A percentile compares a stretch with the other conserved stretches of the same genome.
These are phyloP conservation scores for Eleginops maclovinus DNA, from an alignment of 2,113 vertebrate genomes.

Conservation along the genomic window DNA sequence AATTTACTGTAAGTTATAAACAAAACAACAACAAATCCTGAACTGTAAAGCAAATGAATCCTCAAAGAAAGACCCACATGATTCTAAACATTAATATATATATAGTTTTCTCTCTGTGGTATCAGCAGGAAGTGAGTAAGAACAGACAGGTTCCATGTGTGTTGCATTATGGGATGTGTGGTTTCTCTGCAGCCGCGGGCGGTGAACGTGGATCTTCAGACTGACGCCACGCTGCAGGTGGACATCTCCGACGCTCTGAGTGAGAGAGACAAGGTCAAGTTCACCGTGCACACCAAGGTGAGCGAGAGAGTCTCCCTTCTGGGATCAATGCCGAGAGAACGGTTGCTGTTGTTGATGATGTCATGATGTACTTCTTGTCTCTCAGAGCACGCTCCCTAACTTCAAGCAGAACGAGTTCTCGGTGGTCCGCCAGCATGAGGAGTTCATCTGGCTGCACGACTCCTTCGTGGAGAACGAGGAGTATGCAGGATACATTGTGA, in stretches of 20 bases:
- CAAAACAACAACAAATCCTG: too few species aligned
- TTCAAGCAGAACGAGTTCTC: constrained; percentile 99
- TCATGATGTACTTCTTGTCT: background rate
- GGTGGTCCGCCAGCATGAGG: constrained; percentile 97
- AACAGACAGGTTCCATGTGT: background rate
- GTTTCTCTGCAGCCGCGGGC: constrained; percentile 87
- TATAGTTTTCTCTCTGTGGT: too few species aligned
- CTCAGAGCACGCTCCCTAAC: constrained; percentile 96
- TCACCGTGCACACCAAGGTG: constrained; percentile 99
- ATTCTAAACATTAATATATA: too few species aligned
- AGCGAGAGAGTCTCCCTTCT: background rate
- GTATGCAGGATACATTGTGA: constrained; percentile 98
- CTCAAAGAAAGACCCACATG: too few species aligned
- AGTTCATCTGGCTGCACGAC: constrained; percentile 99
- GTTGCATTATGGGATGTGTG: constrained; percentile 28
- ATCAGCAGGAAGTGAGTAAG: too few species aligned
- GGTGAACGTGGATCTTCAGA: constrained; percentile 65
- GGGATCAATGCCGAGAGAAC: too few species aligned
- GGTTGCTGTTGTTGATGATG: background rate
- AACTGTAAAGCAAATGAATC: too few species aligned
- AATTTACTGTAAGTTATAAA: too few species aligned
- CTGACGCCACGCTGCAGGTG: constrained; percentile 95
- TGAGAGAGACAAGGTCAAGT: constrained; percentile 99
- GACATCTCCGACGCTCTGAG: constrained; percentile 99
- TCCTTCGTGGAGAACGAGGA: constrained; percentile 99